Evolutionary conservation across 1,140 invertebrate genomes (phyloP), one percentile per base, ranked within the genome.

Genomic region (Lordiphosa mommai): DNA sequence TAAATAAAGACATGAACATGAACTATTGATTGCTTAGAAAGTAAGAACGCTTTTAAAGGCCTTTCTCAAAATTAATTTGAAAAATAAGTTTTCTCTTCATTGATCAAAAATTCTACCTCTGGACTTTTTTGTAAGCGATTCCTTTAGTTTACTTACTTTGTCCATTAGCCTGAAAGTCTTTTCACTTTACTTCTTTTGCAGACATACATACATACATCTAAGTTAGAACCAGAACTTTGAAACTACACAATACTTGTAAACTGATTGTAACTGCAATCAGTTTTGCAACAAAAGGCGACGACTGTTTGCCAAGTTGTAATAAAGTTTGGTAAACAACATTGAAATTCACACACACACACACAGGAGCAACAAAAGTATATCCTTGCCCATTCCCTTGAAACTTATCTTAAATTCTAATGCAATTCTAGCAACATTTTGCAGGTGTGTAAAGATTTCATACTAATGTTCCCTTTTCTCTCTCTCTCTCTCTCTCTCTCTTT

Each of bases 351-450:
- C 53, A 43, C 49, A 14, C 12, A 40, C 20, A 46, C 29, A 36
- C 30, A 16, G 44, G 17, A 30, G 58, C 47, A 67, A 40, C 33
- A 60, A 33, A 30, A 23, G 49, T 40, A 41, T 36, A 30, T 23
- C 44, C 41, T 40, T 29, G 32, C 16, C 41, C 51, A 47, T 55
- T 50, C 46, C 30, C 36, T 14, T 38, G 30, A 41, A 84, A 82
- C 77, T 84, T 82, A 77, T 84, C 77, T 82, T 82, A 82, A 82
- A 82, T 84, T 82, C 77, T 84, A 77, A 82, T 82, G 77, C 77
- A 73, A 71, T 80, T 66, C 33, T 30, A 17, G 33, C 32, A 41
- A 30, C 36, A 23, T 27, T 29, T 48, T 59, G 29, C 67, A 63
- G 58, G 50, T 72, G 47, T 52, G 58, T 38, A 58, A 66, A 63